These are phyloP conservation scores for Leucozona laternaria DNA, from an alignment of 2,888 invertebrate species.

Conservation along the genomic window DNA sequence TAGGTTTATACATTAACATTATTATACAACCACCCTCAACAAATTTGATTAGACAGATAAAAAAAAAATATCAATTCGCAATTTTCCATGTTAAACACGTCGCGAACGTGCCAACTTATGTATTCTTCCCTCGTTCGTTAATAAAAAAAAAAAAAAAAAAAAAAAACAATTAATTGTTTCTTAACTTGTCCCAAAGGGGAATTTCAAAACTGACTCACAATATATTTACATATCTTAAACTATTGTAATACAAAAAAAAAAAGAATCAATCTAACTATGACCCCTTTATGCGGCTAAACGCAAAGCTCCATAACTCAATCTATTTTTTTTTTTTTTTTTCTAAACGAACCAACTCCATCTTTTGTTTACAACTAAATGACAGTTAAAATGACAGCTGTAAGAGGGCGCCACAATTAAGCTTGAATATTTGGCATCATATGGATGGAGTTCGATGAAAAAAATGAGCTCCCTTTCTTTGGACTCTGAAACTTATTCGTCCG, in stretches of 20 bases:
- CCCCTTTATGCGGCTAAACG: slow-evolving; percentile 42
- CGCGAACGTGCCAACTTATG: slow-evolving; percentile 44
- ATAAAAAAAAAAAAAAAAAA: slow-evolving; percentile 27
- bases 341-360: slow-evolving; percentile 28
- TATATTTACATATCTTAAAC: slow-evolving; percentile 4
- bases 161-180: slow-evolving; percentile 48
- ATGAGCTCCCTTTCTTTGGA: slow-evolving; percentile 30
- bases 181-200: slow-evolving; percentile 47
- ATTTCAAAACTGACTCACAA: slow-evolving; percentile 57
- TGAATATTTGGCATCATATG: slow-evolving; percentile 20
- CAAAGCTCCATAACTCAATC: slow-evolving; percentile 19
- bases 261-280: slow-evolving; percentile 47
- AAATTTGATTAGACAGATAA: slow-evolving; percentile 51
- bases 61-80: slow-evolving; percentile 55
- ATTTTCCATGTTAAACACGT: slow-evolving; percentile 67
- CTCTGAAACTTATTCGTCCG: neutral
- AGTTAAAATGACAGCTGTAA: slow-evolving; percentile 34
- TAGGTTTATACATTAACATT: neutral
- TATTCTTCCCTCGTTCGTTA: slow-evolving; percentile 48
- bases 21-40: slow-evolving; percentile 35
- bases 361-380: slow-evolving; percentile 34
- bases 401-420: slow-evolving; percentile 42
- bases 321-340: neutral
- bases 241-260: neutral
- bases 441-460: slow-evolving; percentile 53